Base-by-base conservation (phyloP, 92 coral and sea anemone genomes). In the Palythoa grandiflora region DNA sequence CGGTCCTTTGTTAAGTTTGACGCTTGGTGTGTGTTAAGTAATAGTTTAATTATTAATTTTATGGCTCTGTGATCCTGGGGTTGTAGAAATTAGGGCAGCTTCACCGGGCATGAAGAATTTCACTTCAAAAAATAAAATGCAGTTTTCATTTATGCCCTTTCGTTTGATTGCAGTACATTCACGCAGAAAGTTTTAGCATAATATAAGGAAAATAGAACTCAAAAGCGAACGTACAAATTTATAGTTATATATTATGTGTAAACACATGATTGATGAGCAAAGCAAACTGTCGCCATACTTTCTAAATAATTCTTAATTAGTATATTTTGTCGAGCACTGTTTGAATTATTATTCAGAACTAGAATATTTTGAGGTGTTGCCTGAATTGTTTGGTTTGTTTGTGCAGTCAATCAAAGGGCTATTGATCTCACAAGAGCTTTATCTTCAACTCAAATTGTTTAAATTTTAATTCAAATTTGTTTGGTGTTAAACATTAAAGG, bases 1-100 rank as follows among this genome's bases (percentile, higher is more conserved):
- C 14, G 14, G 3, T 59, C n/a, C n/a, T 53, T 44, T 44, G 50
- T 44, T 8, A 44, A 2, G 3, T 44, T 44, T 44, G 50, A 1
- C 68, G 71, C 70, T 15, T 55, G 84, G 68, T 57, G 83, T 55
- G 84, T 38, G 39, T 73, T 40, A 0, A 63, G 78, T 39, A 73
- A 39, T 73, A 3, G 35, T 6, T 75, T 8, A 40, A 73, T 73
- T 73, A 73, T 2, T 73, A 75, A 70, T 70, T 70, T 70, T 10
- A 70, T 35, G 40, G 75, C 40, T 38, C 10, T 9, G 14, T 70
- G 40, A 70, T 70, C 13, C 75, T 38, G 16, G 9, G 6, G n/a
- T 21, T 19, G 1, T n/a, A 10, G 8, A 52, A 52, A 77, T 50
- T 12, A 51, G 12, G 57, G 11, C 51, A 21, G 3, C 9, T 0